phyloP scores from a whole-genome alignment of 2,113 vertebrate genomes.

The Sterrhoptilus dennistouni region DNA sequence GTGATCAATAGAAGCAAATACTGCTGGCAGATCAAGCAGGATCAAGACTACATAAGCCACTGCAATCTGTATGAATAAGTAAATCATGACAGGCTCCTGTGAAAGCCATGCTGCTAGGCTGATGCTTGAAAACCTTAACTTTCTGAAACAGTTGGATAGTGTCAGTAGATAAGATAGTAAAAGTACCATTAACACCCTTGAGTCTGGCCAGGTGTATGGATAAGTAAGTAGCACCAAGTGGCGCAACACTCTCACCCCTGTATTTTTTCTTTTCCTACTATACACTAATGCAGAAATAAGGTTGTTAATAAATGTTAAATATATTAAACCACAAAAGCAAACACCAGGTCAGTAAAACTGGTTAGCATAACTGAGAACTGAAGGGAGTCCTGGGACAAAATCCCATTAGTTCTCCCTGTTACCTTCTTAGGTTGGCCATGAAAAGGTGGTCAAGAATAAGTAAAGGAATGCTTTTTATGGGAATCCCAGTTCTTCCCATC shows the following conservation, averaged over 20 bases:
- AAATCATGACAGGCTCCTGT: conserved; percentile 47
- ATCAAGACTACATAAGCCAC: conserved; percentile 63
- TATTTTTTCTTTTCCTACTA: background rate
- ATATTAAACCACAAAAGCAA: background rate
- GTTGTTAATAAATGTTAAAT: background rate
- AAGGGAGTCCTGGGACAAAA: background rate
- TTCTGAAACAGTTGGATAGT: conserved; percentile 7
- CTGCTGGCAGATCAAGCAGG: conserved; percentile 62
- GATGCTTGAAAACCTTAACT: conserved; percentile 29
- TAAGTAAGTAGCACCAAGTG: background rate
- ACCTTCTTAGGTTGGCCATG: background rate
- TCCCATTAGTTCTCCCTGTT: background rate
- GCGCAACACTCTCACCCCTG: background rate
- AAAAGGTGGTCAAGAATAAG: background rate
- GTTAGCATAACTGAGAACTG: background rate
- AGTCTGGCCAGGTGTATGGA: background rate
- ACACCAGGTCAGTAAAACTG: background rate
- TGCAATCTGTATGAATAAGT: conserved; percentile 66
- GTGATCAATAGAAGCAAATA: conserved; percentile 68
- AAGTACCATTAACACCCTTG: background rate
- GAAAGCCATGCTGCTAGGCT: conserved; percentile 10
- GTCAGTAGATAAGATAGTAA: background rate
- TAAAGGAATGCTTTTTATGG: background rate
- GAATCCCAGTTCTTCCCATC: background rate
- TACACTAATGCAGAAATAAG: background rate